A percentile compares a stretch with the other conserved stretches of the same genome.
phyloP scores from a whole-genome alignment of 2,797 vertebrate genomes.

The Varecia variegata region DNA sequence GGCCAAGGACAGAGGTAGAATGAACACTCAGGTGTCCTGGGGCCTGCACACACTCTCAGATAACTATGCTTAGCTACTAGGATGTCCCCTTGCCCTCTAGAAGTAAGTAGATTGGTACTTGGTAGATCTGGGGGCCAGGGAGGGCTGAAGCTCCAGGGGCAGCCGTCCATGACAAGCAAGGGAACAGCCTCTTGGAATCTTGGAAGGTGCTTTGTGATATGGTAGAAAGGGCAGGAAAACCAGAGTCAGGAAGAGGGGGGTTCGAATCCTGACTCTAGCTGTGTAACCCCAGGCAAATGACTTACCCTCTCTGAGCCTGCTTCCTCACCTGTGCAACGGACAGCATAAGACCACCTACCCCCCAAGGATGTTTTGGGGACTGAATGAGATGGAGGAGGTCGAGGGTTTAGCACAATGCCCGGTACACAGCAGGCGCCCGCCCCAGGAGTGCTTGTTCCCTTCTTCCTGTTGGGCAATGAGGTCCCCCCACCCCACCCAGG shows the following conservation, averaged over 20 bases:
- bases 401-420: not conserved
- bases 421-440: not conserved
- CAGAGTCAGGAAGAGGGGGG: not conserved
- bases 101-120: not conserved
- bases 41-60: not conserved
- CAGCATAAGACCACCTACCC: slow-evolving; percentile 42
- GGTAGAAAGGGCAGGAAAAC: not conserved
- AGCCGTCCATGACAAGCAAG: not conserved
- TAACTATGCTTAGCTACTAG: not conserved
- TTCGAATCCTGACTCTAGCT: slow-evolving; percentile 21
- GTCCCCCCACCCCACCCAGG: slow-evolving; percentile 41
- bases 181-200: not conserved
- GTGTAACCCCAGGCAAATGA: slow-evolving; percentile 26
- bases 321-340: slow-evolving; percentile 37
- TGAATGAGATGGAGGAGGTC: slow-evolving; percentile 38
- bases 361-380: not conserved
- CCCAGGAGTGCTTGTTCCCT: not conserved
- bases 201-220: not conserved
- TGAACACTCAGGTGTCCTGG: not conserved
- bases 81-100: not conserved
- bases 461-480: slow-evolving; percentile 41
- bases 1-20: not conserved
- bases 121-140: not conserved
- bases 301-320: slow-evolving; percentile 59
- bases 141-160: not conserved